phyloP scores from a whole-genome alignment of 2,113 vertebrate genomes.

The Campylomormyrus tamandua region DNA sequence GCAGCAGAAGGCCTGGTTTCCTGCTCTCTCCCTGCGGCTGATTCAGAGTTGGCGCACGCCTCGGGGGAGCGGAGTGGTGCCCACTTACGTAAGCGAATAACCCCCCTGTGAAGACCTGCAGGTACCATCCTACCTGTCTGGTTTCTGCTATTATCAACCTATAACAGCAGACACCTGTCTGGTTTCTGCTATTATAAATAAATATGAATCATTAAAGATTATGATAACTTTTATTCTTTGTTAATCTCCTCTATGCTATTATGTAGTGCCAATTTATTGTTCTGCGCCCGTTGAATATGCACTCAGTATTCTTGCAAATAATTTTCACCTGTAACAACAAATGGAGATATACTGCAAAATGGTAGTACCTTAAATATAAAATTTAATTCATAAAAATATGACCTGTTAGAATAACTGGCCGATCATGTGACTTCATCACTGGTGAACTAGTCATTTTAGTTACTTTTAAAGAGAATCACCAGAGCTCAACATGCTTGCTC shows the following conservation, averaged over 20 bases:
- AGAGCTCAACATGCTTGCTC: neutral
- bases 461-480: neutral
- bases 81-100: neutral
- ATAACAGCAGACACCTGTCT: neutral
- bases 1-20: neutral
- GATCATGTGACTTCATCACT: neutral
- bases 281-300: neutral
- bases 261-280: neutral
- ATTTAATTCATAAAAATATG: neutral
- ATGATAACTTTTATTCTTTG: neutral
- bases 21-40: neutral
- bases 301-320: neutral
- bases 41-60: neutral
- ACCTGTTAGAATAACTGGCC: neutral
- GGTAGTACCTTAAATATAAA: neutral
- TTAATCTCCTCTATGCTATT: neutral
- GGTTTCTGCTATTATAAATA: slow-evolving; percentile 1
- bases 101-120: neutral
- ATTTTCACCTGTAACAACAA: neutral
- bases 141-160: slow-evolving; percentile 2
- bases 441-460: neutral
- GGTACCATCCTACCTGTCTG: neutral
- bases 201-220: neutral
- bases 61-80: neutral
- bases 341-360: neutral